Evolutionary conservation across 2,888 invertebrate species (phyloP).

Genomic region (Galeopsomyia nigrocyanea): DNA sequence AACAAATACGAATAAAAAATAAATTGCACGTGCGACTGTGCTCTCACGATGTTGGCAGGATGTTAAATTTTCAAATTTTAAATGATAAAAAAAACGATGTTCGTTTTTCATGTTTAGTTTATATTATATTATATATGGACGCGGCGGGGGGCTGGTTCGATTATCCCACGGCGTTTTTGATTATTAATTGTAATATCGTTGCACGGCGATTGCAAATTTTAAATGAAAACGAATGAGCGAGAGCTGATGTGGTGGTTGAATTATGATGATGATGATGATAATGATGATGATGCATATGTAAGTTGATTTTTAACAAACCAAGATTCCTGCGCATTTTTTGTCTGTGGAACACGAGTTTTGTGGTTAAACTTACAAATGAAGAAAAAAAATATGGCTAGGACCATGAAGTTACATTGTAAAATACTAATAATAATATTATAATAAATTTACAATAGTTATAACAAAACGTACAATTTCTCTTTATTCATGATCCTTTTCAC

Average conservation of each 20-base stretch:
- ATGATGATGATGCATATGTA: slow-evolving; percentile 2
- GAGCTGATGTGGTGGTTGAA: slow-evolving; percentile 18
- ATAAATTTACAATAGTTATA: slow-evolving; percentile 52
- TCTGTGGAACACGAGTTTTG: slow-evolving; percentile 47
- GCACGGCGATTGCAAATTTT: slow-evolving; percentile 39
- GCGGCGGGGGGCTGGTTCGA: neutral
- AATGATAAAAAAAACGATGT: slow-evolving; percentile 29
- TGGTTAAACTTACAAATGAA: slow-evolving; percentile 48
- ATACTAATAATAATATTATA: slow-evolving; percentile 50
- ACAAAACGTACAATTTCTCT: slow-evolving; percentile 36
- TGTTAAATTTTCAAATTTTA: slow-evolving; percentile 47
- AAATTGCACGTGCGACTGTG: slow-evolving; percentile 31
- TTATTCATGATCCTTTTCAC: slow-evolving; percentile 16
- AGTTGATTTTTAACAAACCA: slow-evolving; percentile 35
- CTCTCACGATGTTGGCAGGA: slow-evolving; percentile 27
- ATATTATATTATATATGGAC: too few species aligned
- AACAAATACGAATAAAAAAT: neutral
- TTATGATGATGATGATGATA: too few species aligned
- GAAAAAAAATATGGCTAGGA: slow-evolving; percentile 47
- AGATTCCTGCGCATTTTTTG: slow-evolving; percentile 44
- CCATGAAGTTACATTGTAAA: slow-evolving; percentile 49
- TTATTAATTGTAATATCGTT: slow-evolving; percentile 19
- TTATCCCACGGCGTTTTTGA: slow-evolving; percentile 5
- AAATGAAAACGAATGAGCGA: slow-evolving; percentile 31
- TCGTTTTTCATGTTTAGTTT: slow-evolving; percentile 34